Evolutionary conservation across 2,113 vertebrate species (phyloP).

Genomic region (Oriolus oriolus): DNA sequence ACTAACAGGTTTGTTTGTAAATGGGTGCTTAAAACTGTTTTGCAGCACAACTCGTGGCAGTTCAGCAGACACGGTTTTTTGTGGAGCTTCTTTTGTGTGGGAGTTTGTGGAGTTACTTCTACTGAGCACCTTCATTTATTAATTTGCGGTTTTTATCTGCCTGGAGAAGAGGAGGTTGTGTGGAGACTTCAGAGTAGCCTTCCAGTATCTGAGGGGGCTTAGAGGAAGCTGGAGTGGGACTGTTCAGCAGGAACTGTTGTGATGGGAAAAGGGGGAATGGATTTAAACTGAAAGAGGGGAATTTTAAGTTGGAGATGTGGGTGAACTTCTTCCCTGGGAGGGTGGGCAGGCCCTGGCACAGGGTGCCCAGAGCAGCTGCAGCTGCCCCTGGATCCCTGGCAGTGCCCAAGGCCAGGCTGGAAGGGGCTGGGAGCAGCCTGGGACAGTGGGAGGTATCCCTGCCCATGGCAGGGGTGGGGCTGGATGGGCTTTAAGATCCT

Average conservation of each 20-base stretch:
- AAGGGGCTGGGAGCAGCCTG: background rate
- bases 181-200: background rate
- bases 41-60: accelerated
- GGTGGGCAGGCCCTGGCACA: background rate
- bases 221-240: background rate
- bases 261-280: background rate
- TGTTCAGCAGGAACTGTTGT: background rate
- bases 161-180: background rate
- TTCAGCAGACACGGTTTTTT: accelerated
- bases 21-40: background rate
- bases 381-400: background rate
- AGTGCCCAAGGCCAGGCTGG: accelerated
- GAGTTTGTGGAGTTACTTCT: background rate
- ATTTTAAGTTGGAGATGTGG: background rate
- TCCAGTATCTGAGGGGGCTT: background rate
- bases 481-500: background rate
- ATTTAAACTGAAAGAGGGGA: background rate
- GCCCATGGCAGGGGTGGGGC: background rate
- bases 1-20: background rate
- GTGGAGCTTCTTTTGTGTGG: background rate
- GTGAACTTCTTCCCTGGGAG: background rate
- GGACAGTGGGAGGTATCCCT: accelerated
- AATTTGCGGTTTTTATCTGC: background rate
- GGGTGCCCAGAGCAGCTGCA: background rate
- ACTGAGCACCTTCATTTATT: background rate